phyloP scores from a whole-genome alignment of 30 jellyfish, hydroid and myxozoan genomes.

The Aurelia sp. region DNA sequence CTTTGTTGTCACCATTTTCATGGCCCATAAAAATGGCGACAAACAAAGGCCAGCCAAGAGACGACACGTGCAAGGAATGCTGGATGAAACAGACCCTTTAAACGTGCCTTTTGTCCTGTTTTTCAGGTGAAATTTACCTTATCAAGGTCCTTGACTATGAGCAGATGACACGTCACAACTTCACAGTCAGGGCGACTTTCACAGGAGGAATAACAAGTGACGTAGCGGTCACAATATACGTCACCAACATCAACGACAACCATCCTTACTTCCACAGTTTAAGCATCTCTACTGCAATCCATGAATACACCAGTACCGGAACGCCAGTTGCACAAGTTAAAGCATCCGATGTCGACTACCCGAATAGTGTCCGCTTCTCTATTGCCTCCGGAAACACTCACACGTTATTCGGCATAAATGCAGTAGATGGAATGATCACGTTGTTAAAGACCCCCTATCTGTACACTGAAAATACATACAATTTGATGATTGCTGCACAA shows the following conservation, averaged over 20 bases:
- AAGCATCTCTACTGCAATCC: constrained; percentile 38
- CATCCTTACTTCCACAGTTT: constrained; percentile 45
- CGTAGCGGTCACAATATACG: constrained; percentile 62
- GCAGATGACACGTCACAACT: constrained; percentile 29
- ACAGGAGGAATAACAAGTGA: constrained; percentile 55
- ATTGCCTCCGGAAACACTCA: constrained; percentile 78
- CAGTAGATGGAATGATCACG: constrained; percentile 66
- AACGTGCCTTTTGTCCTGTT: too few species aligned
- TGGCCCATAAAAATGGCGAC: too few species aligned
- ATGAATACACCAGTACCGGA: constrained; percentile 78
- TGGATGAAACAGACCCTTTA: too few species aligned
- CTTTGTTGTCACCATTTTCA: too few species aligned
- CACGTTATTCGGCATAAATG: constrained; percentile 58
- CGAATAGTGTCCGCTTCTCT: constrained; percentile 41
- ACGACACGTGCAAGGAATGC: too few species aligned
- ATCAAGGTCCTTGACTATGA: constrained; percentile 75
- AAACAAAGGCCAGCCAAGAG: too few species aligned
- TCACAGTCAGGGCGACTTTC: constrained; percentile 85
- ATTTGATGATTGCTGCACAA: constrained; percentile 16
- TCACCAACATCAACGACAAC: constrained; percentile 75
- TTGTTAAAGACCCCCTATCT: constrained; percentile 53
- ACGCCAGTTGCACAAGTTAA: constrained; percentile 62
- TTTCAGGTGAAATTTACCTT: constrained; percentile 63
- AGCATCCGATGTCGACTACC: constrained; percentile 76
- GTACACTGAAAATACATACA: constrained; percentile 44